Conservation (phyloP, 2,888 invertebrate genomes). For the Catonia carolina region DNA sequence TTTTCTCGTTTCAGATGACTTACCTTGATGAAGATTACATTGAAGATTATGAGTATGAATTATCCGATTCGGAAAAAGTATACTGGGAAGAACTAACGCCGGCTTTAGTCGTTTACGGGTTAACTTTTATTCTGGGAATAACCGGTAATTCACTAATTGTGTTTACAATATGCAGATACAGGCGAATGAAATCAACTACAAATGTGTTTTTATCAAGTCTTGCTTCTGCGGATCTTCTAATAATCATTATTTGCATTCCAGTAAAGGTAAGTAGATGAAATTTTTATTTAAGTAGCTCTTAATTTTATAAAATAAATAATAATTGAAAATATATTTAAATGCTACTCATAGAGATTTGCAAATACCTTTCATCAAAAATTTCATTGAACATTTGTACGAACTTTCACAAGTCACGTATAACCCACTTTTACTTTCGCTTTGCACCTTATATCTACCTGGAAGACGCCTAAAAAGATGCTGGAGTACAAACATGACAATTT, state of each 20-base stretch:
- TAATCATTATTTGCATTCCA: slow-evolving; percentile 63
- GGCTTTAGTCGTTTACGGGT: slow-evolving; percentile 50
- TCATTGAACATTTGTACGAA: too few species aligned
- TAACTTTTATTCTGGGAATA: slow-evolving; percentile 55
- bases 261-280: slow-evolving; percentile 51
- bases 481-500: too few species aligned
- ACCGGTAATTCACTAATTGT: slow-evolving; percentile 53
- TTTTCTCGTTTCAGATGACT: background rate
- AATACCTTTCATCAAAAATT: too few species aligned
- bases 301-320: too few species aligned
- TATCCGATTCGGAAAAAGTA: background rate
- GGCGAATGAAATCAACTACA: slow-evolving; percentile 54
- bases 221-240: slow-evolving; percentile 60
- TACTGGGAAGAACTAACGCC: slow-evolving; percentile 33
- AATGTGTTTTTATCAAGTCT: slow-evolving; percentile 63
- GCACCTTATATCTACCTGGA: too few species aligned
- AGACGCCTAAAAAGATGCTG: too few species aligned
- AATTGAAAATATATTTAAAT: too few species aligned
- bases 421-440: too few species aligned
- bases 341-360: too few species aligned
- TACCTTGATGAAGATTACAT: background rate
- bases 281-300: too few species aligned
- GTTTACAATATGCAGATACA: slow-evolving; percentile 49
- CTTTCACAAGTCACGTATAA: too few species aligned
- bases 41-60: background rate